Percentiles rank a stretch among this genome's conserved stretches.
Evolutionary conservation across 2,888 invertebrate species (phyloP).

Genomic region (Papilio demoleus): DNA sequence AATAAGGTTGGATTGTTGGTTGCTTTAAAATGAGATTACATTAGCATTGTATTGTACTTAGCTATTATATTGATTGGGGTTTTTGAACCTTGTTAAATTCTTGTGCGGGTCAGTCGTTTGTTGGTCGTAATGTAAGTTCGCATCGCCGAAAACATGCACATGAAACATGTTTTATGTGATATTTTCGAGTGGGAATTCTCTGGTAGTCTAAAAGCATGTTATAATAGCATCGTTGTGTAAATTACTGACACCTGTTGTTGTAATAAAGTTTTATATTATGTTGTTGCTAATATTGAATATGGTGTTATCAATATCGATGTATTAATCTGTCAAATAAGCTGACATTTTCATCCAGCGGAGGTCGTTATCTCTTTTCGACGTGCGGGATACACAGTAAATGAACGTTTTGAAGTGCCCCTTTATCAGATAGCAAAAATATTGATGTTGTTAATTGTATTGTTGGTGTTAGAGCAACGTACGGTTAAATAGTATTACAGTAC

Average conservation of each 20-base stretch:
- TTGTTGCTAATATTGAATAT: conserved; percentile 60
- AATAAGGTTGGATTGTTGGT: conserved; percentile 55
- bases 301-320: conserved; percentile 65
- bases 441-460: conserved; percentile 63
- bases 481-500: conserved; percentile 51
- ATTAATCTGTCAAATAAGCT: conserved; percentile 71
- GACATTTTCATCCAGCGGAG: conserved; percentile 60
- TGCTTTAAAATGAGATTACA: conserved; percentile 45
- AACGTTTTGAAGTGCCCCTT: conserved; percentile 68
- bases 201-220: conserved; percentile 52
- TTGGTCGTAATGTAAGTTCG: conserved; percentile 15
- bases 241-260: conserved; percentile 55
- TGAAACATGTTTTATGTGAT: not conserved
- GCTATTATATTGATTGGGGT: conserved; percentile 11
- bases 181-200: not conserved
- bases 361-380: conserved; percentile 64
- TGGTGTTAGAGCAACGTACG: conserved; percentile 52
- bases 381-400: conserved; percentile 65
- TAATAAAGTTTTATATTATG: conserved; percentile 53
- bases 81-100: conserved; percentile 6
- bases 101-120: conserved; percentile 15
- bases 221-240: conserved; percentile 49
- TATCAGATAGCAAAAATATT: conserved; percentile 66
- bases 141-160: not conserved
- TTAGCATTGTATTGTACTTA: conserved; percentile 32